Evolutionary conservation across 2,797 vertebrate species (phyloP), one percentile per base, ranked within the genome.

Genomic region (Hydrophis major): DNA sequence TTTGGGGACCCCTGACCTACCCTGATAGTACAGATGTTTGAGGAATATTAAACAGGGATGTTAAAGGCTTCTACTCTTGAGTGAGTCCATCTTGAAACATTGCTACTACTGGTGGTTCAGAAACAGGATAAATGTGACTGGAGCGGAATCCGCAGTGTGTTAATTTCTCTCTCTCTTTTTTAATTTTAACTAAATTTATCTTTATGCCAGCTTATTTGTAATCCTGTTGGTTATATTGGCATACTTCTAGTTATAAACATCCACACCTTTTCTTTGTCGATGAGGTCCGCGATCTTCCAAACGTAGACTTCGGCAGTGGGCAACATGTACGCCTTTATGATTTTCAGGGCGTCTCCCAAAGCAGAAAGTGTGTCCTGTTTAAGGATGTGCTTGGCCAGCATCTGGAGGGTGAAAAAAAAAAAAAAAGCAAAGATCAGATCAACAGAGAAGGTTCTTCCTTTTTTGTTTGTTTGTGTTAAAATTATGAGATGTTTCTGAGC

Each of bases 261-360:
- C 55, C 97, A 56, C 96, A 99, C 99, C 98, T 98, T 98, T 88
- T 97, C 97, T 93, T 97, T 98, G 86, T 98, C 96, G 32, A 99
- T 98, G 86, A 99, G 97, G 93, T 99, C 98, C 88, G 98, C 97
- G 93, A 99, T 96, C 96, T 98, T 97, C 88, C 99, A 96, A 90
- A 98, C 97, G 94, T 98, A 97, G 89, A 99, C 98, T 92, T 99
- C 98, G 2, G 98, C 97, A 2, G 97, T 96, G 66, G 98, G 96
- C 87, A 99, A 94, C 95, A 98, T 98, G 95, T 99, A 99, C 0
- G 98, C 98, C 74, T 97, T 96, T 3, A 98, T 98, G 63, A 99
- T 98, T 95, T 98, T 99, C 94, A 99, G 96, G 63, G 98, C 98
- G 94, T 99, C 99, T 78, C 99, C 98, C 86, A 99, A 96, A n/a